A percentile compares a stretch with the other conserved stretches of the same genome.
phyloP scores from a whole-genome alignment of 2,797 vertebrate genomes.

The Pseudochirops cupreus region DNA sequence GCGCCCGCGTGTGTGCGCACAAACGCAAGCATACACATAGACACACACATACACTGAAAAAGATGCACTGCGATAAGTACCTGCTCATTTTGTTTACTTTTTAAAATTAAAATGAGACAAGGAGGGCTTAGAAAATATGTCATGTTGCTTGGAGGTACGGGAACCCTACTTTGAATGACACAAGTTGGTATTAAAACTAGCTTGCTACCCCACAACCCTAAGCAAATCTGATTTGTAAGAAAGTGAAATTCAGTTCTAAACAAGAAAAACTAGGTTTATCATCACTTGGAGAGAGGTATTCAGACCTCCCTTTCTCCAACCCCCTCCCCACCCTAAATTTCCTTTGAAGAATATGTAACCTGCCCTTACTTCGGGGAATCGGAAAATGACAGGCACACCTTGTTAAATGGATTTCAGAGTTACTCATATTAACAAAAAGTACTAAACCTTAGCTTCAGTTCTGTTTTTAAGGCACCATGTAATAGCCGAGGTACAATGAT shows the following conservation, averaged over 20 bases:
- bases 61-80: slow-evolving; percentile 86
- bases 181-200: slow-evolving; percentile 86
- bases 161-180: slow-evolving; percentile 76
- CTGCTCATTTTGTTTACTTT: slow-evolving; percentile 83
- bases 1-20: neutral
- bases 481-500: slow-evolving; percentile 99
- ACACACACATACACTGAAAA: slow-evolving; percentile 81
- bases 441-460: slow-evolving; percentile 88
- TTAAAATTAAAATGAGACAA: slow-evolving; percentile 84
- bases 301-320: slow-evolving; percentile 82
- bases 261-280: slow-evolving; percentile 85
- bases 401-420: slow-evolving; percentile 87
- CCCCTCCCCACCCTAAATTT: slow-evolving; percentile 76
- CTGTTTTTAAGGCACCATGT: slow-evolving; percentile 99
- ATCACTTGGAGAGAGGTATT: slow-evolving; percentile 85
- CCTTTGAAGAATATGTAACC: slow-evolving; percentile 86
- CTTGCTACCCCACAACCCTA: slow-evolving; percentile 83
- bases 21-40: slow-evolving; percentile 58
- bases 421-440: slow-evolving; percentile 86
- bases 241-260: slow-evolving; percentile 87
- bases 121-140: slow-evolving; percentile 84
- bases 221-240: slow-evolving; percentile 85
- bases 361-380: slow-evolving; percentile 85
- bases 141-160: slow-evolving; percentile 79
- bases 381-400: slow-evolving; percentile 89